These are phyloP conservation scores for Nyctibius bracteatus DNA, from an alignment of 2,113 vertebrate genomes.

Conservation along the genomic window DNA sequence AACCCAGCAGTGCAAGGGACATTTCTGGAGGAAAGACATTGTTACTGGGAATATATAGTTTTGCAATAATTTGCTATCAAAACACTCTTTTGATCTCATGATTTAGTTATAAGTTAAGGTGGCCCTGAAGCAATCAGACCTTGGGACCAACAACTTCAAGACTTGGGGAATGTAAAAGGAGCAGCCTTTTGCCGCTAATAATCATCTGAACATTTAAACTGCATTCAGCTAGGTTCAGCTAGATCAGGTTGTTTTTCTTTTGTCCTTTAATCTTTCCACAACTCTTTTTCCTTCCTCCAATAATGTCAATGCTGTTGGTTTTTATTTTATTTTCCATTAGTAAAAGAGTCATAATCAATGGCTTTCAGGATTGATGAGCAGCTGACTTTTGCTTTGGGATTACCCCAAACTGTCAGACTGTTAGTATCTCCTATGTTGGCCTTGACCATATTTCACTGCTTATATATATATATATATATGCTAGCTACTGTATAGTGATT, in stretches of 20 bases:
- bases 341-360: background rate
- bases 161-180: background rate
- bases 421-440: background rate
- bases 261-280: background rate
- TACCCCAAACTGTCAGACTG: background rate
- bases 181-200: background rate
- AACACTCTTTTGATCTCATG: background rate
- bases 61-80: background rate
- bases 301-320: background rate
- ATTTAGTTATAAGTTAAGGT: background rate
- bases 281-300: background rate
- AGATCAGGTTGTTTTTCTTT: background rate
- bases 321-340: constrained; percentile 15
- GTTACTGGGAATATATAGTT: background rate
- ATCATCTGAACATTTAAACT: background rate
- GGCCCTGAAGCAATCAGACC: background rate
- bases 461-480: background rate
- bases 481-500: background rate
- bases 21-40: background rate
- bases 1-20: background rate
- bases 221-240: background rate
- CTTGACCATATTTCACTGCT: background rate
- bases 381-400: constrained; percentile 10
- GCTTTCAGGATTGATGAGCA: background rate
- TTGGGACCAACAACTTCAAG: background rate